Evolutionary conservation across 1,140 invertebrate species (phyloP).

Genomic region (Procambarus virginalis): DNA sequence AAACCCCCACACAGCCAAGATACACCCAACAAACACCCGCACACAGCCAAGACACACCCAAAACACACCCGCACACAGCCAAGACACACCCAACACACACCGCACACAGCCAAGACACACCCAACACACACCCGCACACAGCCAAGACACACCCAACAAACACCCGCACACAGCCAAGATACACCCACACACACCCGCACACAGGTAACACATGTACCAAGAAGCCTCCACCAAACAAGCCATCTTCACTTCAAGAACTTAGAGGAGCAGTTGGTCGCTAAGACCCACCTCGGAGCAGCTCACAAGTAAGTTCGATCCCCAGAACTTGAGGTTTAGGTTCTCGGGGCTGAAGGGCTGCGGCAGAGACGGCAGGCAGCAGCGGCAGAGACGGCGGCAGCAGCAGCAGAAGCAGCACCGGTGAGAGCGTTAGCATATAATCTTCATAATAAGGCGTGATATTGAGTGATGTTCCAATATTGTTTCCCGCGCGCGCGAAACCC

Average conservation of each 20-base stretch:
- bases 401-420: too few species aligned
- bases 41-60: neutral
- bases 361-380: too few species aligned
- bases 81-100: neutral
- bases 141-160: neutral
- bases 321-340: too few species aligned
- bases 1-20: neutral
- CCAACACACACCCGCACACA: neutral
- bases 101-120: neutral
- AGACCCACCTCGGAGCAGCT: too few species aligned
- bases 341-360: too few species aligned
- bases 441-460: constrained; percentile 50
- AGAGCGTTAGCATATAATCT: constrained; percentile 46
- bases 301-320: too few species aligned
- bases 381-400: too few species aligned
- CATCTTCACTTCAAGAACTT: too few species aligned
- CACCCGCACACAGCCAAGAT: neutral
- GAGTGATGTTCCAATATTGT: constrained; percentile 58
- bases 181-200: neutral
- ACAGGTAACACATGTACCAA: neutral
- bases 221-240: too few species aligned
- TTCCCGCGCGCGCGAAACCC: constrained; percentile 17
- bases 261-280: too few species aligned
- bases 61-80: neutral
- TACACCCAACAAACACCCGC: neutral